These are phyloP conservation scores for Sceliomorpha sp. DNA, from an alignment of 2,888 invertebrate species.

Conservation along the genomic window DNA sequence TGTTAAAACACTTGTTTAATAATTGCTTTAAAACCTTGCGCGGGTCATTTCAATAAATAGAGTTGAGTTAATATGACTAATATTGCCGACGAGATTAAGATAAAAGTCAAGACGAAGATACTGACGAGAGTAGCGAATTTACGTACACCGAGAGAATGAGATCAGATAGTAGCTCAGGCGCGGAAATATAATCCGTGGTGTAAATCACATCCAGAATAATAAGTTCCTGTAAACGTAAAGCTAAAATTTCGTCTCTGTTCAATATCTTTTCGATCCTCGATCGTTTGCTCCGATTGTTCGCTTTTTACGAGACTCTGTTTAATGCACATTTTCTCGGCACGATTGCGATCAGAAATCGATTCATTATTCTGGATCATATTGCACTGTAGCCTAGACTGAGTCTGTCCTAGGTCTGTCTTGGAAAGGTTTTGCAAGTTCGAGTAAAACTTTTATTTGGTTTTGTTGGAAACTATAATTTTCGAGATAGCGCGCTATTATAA, in stretches of 20 bases:
- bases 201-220: conserved; percentile 76
- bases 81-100: neutral
- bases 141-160: conserved; percentile 60
- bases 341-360: conserved; percentile 56
- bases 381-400: conserved; percentile 78
- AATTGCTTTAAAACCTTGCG: too few species aligned
- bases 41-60: neutral
- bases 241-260: conserved; percentile 1
- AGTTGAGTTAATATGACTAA: conserved; percentile 32
- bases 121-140: conserved; percentile 1
- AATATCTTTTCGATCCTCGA: conserved; percentile 18
- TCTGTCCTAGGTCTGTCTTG: conserved; percentile 80
- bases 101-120: neutral
- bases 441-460: conserved; percentile 41
- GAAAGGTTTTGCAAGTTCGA: conserved; percentile 52
- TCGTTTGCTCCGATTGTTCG: conserved; percentile 5
- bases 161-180: conserved; percentile 69
- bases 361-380: conserved; percentile 79
- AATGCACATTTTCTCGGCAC: neutral
- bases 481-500: conserved; percentile 11
- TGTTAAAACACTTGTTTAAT: too few species aligned
- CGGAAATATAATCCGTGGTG: conserved; percentile 58
- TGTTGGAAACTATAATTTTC: conserved; percentile 7
- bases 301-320: conserved; percentile 3
- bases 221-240: conserved; percentile 4